Conservation (phyloP, 2,113 vertebrate species). For the Istiophorus platypterus region DNA sequence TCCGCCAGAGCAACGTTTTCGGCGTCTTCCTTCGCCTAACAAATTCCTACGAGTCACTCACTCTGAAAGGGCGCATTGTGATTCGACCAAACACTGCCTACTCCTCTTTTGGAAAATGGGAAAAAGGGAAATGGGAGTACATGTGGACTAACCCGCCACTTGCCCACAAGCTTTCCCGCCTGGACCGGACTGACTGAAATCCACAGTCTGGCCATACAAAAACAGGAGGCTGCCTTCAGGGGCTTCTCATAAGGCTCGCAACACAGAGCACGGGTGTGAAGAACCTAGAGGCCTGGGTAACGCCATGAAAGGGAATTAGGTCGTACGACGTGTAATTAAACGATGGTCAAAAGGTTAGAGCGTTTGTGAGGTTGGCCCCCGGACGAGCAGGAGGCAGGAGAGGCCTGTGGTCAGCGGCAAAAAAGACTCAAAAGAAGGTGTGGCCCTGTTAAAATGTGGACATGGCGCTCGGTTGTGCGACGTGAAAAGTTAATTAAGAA, state of each 20-base stretch:
- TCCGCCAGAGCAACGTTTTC: conserved; percentile 72
- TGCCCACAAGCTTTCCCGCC: conserved; percentile 65
- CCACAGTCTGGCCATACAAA: conserved; percentile 30
- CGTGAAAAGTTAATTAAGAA: too few relatives aligned
- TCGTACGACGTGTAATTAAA: not conserved
- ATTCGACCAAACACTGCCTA: conserved; percentile 61
- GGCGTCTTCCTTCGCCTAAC: conserved; percentile 69
- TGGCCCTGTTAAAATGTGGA: too few relatives aligned
- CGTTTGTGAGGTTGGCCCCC: too few relatives aligned
- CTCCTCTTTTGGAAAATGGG: conserved; percentile 56
- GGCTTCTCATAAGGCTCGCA: conserved; percentile 14
- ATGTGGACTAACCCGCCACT: conserved; percentile 33
- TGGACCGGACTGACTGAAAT: conserved; percentile 35
- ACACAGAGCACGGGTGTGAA: not conserved
- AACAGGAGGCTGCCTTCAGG: conserved; percentile 37
- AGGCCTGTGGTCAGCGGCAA: not conserved
- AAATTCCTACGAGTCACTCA: conserved; percentile 78
- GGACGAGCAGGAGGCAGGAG: too few relatives aligned
- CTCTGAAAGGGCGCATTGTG: conserved; percentile 84
- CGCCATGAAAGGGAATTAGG: not conserved
- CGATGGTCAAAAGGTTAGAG: not conserved
- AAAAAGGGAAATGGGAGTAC: conserved; percentile 58
- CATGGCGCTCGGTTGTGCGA: too few relatives aligned
- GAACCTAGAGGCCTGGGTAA: not conserved
- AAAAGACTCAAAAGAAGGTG: not conserved